Percentiles rank a stretch among this genome's conserved stretches.
Conservation (phyloP, 2,113 vertebrate species). For the Alligator mississippiensis region DNA sequence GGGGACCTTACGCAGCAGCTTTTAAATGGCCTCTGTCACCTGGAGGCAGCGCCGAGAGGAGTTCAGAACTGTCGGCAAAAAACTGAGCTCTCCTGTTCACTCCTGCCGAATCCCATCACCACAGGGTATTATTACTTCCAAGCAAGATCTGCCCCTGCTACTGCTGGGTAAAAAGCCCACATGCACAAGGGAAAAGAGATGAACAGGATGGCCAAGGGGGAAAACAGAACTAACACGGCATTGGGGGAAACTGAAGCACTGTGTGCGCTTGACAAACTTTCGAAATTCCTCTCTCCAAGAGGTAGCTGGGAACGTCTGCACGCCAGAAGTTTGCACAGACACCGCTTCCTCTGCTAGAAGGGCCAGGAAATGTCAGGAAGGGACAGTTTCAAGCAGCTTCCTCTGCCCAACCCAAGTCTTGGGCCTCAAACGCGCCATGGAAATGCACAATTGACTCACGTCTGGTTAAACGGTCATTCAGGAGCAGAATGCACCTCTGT, state of each 20-base stretch:
- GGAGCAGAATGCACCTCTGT: too few species aligned
- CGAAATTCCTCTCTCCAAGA: neutral
- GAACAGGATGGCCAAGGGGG: neutral
- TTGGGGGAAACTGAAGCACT: accelerated
- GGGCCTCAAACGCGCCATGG: too few species aligned
- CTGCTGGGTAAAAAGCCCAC: neutral
- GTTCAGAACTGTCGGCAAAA: neutral
- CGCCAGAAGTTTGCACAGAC: accelerated
- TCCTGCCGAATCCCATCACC: neutral
- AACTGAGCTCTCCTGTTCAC: too few species aligned
- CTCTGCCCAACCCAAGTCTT: neutral
- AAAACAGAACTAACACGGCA: accelerated
- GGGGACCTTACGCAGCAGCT: too few species aligned
- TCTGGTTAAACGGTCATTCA: too few species aligned
- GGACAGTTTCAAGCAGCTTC: accelerated
- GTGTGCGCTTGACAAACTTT: neutral
- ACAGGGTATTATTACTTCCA: neutral
- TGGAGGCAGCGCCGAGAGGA: neutral
- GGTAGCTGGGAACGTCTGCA: neutral
- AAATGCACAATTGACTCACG: too few species aligned
- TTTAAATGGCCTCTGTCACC: too few species aligned
- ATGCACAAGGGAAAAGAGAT: neutral
- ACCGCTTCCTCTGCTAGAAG: too few species aligned
- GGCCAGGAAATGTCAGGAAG: neutral
- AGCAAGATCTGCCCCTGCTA: neutral